Percentiles rank a stretch among this genome's conserved stretches.
phyloP scores from a whole-genome alignment of 92 coral and sea anemone species.

The Zoanthus sansibaricus region DNA sequence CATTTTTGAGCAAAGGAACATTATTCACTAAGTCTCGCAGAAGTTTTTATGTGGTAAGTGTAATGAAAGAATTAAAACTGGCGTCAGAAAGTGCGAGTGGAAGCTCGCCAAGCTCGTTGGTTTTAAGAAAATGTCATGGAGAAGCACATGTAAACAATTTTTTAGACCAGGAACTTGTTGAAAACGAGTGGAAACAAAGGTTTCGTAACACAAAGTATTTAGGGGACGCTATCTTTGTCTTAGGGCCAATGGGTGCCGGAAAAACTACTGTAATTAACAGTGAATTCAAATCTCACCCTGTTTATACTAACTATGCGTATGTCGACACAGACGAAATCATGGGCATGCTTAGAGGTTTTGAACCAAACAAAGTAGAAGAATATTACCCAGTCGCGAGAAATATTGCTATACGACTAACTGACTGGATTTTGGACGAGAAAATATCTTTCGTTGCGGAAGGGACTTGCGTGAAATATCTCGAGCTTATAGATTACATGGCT shows the following conservation, averaged over 20 bases:
- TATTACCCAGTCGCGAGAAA: slow-evolving; percentile 92
- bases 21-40: neutral
- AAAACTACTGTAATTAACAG: slow-evolving; percentile 89
- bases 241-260: slow-evolving; percentile 99
- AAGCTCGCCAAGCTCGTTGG: slow-evolving; percentile 28
- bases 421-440: slow-evolving; percentile 94
- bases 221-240: slow-evolving; percentile 92
- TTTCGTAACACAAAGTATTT: slow-evolving; percentile 75
- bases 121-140: neutral
- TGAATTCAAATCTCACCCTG: slow-evolving; percentile 82
- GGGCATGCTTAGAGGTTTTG: slow-evolving; percentile 90
- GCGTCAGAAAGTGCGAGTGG: slow-evolving; percentile 45
- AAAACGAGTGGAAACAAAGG: slow-evolving; percentile 83
- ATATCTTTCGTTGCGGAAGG: slow-evolving; percentile 98
- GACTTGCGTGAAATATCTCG: slow-evolving; percentile 92
- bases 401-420: slow-evolving; percentile 92
- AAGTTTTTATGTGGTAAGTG: neutral
- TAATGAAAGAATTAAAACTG: slow-evolving; percentile 24
- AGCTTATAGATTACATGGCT: slow-evolving; percentile 89
- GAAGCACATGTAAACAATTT: neutral
- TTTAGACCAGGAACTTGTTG: slow-evolving; percentile 73
- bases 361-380: slow-evolving; percentile 86
- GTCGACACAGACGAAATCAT: slow-evolving; percentile 98
- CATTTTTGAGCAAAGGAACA: neutral
- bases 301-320: slow-evolving; percentile 84